Evolutionary conservation across 2,888 invertebrate genomes (phyloP).

Genomic region (Blera fallax): DNA sequence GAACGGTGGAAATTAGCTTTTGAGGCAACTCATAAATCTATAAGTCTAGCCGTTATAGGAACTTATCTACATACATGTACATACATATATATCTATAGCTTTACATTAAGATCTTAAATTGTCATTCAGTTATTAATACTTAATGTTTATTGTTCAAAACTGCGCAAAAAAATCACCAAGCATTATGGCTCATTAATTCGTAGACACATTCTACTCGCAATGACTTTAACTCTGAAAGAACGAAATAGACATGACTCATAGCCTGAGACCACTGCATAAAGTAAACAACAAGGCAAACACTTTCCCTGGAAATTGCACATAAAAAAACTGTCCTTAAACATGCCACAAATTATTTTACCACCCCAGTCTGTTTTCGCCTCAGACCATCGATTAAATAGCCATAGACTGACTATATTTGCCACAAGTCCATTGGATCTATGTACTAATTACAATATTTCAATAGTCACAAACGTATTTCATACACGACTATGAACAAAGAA

Average conservation of each 20-base stretch:
- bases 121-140: too few species aligned
- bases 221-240: background rate
- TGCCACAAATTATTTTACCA: background rate
- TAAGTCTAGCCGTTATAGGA: too few species aligned
- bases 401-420: background rate
- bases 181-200: background rate
- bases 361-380: background rate
- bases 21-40: too few species aligned
- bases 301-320: background rate
- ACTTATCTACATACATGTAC: too few species aligned
- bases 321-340: background rate
- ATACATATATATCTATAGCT: too few species aligned
- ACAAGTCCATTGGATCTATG: background rate
- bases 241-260: constrained; percentile 17
- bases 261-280: background rate
- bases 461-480: background rate
- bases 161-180: background rate
- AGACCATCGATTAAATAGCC: background rate
- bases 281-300: background rate
- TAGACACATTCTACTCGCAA: background rate
- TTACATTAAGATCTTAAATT: too few species aligned
- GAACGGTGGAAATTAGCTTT: too few species aligned
- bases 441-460: constrained; percentile 1
- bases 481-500: constrained; percentile 6
- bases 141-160: background rate